Base-by-base conservation (phyloP, 2,113 vertebrate genomes). In the Plectropomus leopardus region DNA sequence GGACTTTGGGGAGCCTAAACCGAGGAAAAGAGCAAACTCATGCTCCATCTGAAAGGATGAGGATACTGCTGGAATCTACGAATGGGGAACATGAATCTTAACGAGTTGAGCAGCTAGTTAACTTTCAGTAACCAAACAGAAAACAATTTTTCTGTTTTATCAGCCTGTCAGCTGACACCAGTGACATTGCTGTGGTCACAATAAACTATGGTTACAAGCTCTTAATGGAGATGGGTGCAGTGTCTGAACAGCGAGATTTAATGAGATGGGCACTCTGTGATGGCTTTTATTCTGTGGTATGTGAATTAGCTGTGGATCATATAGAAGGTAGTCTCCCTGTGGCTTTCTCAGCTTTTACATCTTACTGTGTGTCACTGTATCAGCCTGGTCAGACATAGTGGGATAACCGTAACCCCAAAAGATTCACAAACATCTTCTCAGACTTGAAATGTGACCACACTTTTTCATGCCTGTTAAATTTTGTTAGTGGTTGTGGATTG, bases 11-110 rank as follows among this genome's bases (percentile, higher is more conserved):
- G 96, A 98, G 78, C 96, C 97, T 61, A 97, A 97, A 80, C 97
- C 97, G 0, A 95, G 97, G 86, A 97, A 97, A 89, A 96, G 96
- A 89, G 97, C 97, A 64, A 98, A 99, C 92, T 98, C 98, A 4
- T 99, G 97, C 85, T 99, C 98, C 78, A 99, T 99, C 86, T 99
- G 84, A 95, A 90, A 63, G 42, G 28, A 72, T 13, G n/a, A 81
- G 36, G 30, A 81, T 47, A n/a, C 47, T 55, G 21, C 48, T 55
- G 65, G 34, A 80, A 63, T 71, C 32, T 34, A 45, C 6, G 2
- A 77, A 26, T 71, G 23, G 36, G 48, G 76, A 63, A 69, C 24
- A 32, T 48, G 6, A 54, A 67, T 78, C 21, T 80, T 42, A 68
- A 66, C 64, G 58, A 65, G 65, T 42, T 48, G 26, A 59, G 10